Conservation (phyloP, 2,797 vertebrate species). For the Leontocebus nigricollis region DNA sequence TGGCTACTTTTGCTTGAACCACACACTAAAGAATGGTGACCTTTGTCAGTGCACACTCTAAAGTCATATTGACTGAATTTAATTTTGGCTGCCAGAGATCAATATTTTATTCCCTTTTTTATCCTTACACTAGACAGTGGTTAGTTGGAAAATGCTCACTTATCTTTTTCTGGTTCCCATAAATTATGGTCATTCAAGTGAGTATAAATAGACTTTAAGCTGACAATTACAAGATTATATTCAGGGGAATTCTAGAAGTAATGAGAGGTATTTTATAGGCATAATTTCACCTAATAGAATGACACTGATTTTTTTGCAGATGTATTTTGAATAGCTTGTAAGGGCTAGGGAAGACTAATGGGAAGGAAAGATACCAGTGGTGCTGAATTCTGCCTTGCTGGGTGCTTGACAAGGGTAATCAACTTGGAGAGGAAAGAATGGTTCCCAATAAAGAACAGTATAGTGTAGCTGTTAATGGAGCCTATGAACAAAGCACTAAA, state of each 20-base stretch:
- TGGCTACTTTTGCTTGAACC: neutral
- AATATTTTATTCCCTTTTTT: neutral
- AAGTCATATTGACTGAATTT: conserved; percentile 11
- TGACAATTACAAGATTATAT: neutral
- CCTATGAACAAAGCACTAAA: neutral
- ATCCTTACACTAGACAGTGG: neutral
- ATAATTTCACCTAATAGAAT: neutral
- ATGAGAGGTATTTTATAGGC: neutral
- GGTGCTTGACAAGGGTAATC: neutral
- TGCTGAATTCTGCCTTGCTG: neutral
- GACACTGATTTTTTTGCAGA: neutral
- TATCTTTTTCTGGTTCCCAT: conserved; percentile 8
- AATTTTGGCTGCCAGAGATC: neutral
- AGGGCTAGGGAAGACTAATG: neutral
- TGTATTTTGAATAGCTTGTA: neutral
- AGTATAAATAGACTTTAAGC: neutral
- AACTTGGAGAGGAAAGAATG: neutral
- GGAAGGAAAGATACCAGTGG: neutral
- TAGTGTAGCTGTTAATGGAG: neutral
- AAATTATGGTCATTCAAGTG: neutral
- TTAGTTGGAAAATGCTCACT: neutral
- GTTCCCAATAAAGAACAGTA: neutral
- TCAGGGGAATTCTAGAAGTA: neutral
- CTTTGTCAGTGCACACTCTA: neutral
- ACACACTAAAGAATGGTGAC: neutral